These are phyloP conservation scores for Plutomurus gul DNA, from an alignment of 1,140 invertebrate genomes.

Conservation along the genomic window DNA sequence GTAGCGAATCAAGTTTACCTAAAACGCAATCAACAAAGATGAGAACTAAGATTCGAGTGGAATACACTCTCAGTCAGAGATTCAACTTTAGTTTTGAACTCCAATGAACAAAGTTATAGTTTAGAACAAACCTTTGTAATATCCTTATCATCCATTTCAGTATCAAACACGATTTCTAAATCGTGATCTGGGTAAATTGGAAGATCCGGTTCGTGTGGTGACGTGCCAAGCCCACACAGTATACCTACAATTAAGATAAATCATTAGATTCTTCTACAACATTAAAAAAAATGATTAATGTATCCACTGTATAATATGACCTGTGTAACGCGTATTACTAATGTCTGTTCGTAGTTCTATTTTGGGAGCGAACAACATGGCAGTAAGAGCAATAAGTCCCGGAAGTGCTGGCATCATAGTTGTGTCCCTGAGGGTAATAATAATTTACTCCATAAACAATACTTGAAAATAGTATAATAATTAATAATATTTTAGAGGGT, in stretches of 20 bases:
- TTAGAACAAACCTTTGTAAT: constrained; percentile 63
- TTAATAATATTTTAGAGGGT: not conserved
- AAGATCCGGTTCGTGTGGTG: constrained; percentile 58
- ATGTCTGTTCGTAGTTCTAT: constrained; percentile 71
- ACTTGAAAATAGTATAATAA: not conserved
- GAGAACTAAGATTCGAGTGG: not conserved
- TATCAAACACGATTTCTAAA: constrained; percentile 76
- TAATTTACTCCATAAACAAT: too few relatives aligned
- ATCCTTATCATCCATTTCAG: constrained; percentile 69
- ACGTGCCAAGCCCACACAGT: constrained; percentile 79
- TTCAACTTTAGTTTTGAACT: too few relatives aligned
- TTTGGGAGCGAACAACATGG: constrained; percentile 78
- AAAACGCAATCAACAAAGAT: constrained; percentile 42
- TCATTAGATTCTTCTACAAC: too few relatives aligned
- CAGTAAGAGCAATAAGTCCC: constrained; percentile 75
- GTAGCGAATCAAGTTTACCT: constrained; percentile 68
- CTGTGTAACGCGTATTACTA: constrained; percentile 66
- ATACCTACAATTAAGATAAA: constrained; percentile 66
- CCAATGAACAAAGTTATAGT: not conserved
- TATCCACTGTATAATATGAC: constrained; percentile 64
- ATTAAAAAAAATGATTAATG: not conserved
- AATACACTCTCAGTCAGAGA: not conserved
- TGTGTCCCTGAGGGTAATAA: constrained; percentile 65
- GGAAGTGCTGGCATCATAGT: constrained; percentile 85
- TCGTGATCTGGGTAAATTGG: constrained; percentile 78